Conservation (phyloP, 2,113 vertebrate species). For the Chauna torquata region DNA sequence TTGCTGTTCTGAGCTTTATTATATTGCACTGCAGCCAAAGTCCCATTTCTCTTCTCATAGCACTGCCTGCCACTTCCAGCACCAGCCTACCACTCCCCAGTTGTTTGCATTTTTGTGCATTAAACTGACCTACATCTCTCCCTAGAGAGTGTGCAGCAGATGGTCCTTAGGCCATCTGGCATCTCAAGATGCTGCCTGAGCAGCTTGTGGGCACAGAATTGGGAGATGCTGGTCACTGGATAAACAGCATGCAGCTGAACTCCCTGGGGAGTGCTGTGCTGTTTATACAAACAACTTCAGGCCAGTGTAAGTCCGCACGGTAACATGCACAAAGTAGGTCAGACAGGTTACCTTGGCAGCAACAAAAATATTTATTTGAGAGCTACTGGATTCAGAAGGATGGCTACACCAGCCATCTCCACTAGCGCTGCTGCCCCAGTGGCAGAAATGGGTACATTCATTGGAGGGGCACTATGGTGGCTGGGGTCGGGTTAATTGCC, state of each 20-base stretch:
- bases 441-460: not conserved
- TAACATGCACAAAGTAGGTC: not conserved
- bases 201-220: not conserved
- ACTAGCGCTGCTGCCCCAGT: not conserved
- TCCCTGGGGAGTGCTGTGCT: not conserved
- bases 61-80: not conserved
- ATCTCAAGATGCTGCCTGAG: not conserved
- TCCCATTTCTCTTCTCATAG: not conserved
- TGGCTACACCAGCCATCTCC: not conserved
- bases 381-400: not conserved
- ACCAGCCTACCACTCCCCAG: not conserved
- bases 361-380: not conserved
- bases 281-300: not conserved
- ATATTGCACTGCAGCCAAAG: not conserved
- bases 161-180: not conserved
- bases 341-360: not conserved
- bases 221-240: not conserved
- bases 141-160: not conserved
- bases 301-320: fast-evolving
- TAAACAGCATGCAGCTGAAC: not conserved
- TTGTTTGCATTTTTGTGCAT: not conserved
- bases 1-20: not conserved
- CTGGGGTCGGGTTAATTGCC: not conserved
- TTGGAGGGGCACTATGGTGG: not conserved
- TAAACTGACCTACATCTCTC: not conserved